Evolutionary conservation across 2,113 vertebrate species (phyloP).

Genomic region (Oncorhynchus tshawytscha): DNA sequence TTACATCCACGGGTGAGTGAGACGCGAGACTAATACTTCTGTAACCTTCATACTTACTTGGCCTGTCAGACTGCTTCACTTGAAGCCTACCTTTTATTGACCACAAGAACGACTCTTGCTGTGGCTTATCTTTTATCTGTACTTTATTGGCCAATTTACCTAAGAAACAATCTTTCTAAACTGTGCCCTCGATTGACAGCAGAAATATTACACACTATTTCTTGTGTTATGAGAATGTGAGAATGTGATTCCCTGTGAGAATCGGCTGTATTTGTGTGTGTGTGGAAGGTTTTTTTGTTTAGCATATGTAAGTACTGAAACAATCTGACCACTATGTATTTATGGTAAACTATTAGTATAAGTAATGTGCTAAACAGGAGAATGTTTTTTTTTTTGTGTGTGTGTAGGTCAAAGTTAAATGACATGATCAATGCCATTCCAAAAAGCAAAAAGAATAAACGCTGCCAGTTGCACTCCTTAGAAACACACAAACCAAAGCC

Average conservation of each 20-base stretch:
- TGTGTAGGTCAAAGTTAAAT: conserved; percentile 89
- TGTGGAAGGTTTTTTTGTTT: no score
- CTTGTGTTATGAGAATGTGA: no score
- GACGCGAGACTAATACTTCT: background rate
- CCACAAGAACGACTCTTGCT: background rate
- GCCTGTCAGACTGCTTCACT: background rate
- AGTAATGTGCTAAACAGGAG: no score
- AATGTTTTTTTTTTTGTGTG: background rate
- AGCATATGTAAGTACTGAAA: no score
- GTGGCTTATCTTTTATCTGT: background rate
- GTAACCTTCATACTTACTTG: no score
- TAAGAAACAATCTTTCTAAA: background rate
- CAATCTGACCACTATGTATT: no score
- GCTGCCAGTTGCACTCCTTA: conserved; percentile 95
- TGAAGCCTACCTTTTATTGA: no score
- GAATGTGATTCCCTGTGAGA: no score
- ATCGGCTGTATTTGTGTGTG: no score
- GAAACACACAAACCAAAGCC: conserved; percentile 97
- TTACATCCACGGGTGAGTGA: conserved; percentile 90
- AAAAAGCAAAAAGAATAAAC: conserved; percentile 98
- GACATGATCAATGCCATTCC: conserved; percentile 96
- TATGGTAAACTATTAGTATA: no score
- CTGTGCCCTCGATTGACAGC: no score
- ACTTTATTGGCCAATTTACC: background rate
- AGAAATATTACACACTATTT: no score